Percentiles rank a stretch among this genome's conserved stretches.
phyloP scores from a whole-genome alignment of 2,888 invertebrate genomes.

The Volucella inflata region DNA sequence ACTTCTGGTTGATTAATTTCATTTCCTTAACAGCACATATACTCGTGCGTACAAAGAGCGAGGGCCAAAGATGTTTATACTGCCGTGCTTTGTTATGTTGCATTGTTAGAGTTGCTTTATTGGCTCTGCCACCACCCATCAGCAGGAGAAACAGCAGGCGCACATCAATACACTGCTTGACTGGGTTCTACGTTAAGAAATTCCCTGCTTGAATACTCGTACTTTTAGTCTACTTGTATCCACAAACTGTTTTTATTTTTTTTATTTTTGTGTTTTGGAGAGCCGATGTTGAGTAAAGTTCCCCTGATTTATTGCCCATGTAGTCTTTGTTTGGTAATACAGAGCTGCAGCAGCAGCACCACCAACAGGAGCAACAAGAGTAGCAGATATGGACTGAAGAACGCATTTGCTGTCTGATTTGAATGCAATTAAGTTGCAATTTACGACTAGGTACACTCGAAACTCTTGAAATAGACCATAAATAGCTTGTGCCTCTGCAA shows the following conservation, averaged over 20 bases:
- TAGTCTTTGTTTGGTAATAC: slow-evolving; percentile 40
- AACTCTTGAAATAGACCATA: slow-evolving; percentile 18
- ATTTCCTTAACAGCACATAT: slow-evolving; percentile 64
- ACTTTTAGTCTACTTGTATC: neutral
- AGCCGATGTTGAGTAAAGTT: slow-evolving; percentile 32
- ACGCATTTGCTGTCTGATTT: slow-evolving; percentile 43
- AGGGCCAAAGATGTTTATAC: slow-evolving; percentile 65
- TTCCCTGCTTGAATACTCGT: slow-evolving; percentile 17
- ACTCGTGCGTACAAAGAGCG: slow-evolving; percentile 47
- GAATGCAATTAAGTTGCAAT: slow-evolving; percentile 56
- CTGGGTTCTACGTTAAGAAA: slow-evolving; percentile 36
- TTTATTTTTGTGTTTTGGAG: slow-evolving; percentile 15
- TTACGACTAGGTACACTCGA: slow-evolving; percentile 25
- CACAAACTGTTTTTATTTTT: neutral
- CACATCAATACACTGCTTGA: slow-evolving; percentile 51
- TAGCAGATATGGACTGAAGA: slow-evolving; percentile 29
- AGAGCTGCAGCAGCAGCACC: slow-evolving; percentile 3
- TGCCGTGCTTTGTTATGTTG: slow-evolving; percentile 61
- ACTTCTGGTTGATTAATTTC: slow-evolving; percentile 73
- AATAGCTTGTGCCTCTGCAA: neutral
- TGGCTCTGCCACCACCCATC: slow-evolving; percentile 52
- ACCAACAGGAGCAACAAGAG: too few relatives aligned
- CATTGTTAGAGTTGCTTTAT: slow-evolving; percentile 70
- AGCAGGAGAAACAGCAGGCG: slow-evolving; percentile 12
- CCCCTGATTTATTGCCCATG: slow-evolving; percentile 45